Base-by-base conservation (phyloP, 2,888 invertebrate species). In the Amiota minor region DNA sequence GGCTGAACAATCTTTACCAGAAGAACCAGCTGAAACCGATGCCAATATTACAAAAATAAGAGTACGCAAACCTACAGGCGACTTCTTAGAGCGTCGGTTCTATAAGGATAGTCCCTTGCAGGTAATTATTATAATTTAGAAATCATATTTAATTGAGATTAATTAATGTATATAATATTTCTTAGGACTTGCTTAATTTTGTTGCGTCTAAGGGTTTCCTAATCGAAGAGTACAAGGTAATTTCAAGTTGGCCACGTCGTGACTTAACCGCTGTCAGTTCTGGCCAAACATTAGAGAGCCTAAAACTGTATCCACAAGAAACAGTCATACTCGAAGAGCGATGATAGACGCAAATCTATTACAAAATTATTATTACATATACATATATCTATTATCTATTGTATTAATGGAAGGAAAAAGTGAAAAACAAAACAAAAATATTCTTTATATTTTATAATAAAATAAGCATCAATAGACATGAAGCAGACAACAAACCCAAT, bases 271-370 rank as follows among this genome's bases (percentile, higher is more conserved):
- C 93, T 78, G 92, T 96, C 90, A 94, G 97, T 90, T 91, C 91
- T 64, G 92, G 91, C 86, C 93, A 93, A 89, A 95, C 97, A 76
- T 91, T 98, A 81, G 92, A 93, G 89, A 93, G 95, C 81, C 91
- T 97, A 81, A 97, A 97, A 90, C 92, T 98, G 85, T 97, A 93
- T 90, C 95, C 97, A 71, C 97, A 98, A 92, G 98, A 98, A 92
- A 97, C 97, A 80, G 93, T 98, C 82, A 97, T 96, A 91, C 91
- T 98, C 83, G 98, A 98, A 91, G 97, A 97, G 91, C 95, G 96
- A 93, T 97, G 94, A 95, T 89, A 88, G 35, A 59, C 20, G 16
- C 20, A 18, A 59, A 59, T 49, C 35, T 47, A 16, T 20, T 16
- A 45, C 70, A 72, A 72, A 65, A 62, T 75, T 45, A 56, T 71